These are phyloP conservation scores for Aphelinus atriplicis DNA, from an alignment of 1,140 invertebrate genomes.

Conservation along the genomic window DNA sequence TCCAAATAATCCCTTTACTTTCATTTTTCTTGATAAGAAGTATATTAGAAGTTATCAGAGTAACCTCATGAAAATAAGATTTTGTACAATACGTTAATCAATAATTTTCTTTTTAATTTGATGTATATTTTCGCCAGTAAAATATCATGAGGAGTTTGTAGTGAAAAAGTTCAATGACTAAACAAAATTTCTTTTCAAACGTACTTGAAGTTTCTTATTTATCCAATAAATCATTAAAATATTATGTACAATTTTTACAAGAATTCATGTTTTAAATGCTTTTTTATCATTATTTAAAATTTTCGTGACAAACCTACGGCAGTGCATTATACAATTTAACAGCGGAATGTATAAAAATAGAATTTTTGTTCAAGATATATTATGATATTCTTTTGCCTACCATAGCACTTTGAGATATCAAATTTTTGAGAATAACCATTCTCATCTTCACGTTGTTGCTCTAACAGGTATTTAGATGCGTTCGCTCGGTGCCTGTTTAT, in stretches of 20 bases:
- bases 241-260: conserved; percentile 36
- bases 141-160: no score
- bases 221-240: conserved; percentile 21
- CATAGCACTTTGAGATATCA: not conserved
- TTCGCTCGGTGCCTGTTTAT: conserved; percentile 79
- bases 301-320: not conserved
- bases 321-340: conserved; percentile 2
- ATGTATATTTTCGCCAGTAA: no score
- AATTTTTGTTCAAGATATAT: conserved; percentile 18
- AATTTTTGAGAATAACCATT: conserved; percentile 41
- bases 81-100: no score
- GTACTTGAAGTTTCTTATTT: conserved; percentile 21
- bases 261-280: conserved; percentile 32
- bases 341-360: conserved; percentile 37
- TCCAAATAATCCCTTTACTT: no score
- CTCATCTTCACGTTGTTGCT: conserved; percentile 36
- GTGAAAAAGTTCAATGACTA: no score
- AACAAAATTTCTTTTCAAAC: not conserved
- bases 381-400: not conserved
- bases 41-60: no score
- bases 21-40: no score
- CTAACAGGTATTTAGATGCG: conserved; percentile 46
- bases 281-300: not conserved
- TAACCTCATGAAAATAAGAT: no score
- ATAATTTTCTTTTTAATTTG: no score